These are phyloP conservation scores for Bugulina stolonifera DNA, from an alignment of 2,888 invertebrate species.

Conservation along the genomic window DNA sequence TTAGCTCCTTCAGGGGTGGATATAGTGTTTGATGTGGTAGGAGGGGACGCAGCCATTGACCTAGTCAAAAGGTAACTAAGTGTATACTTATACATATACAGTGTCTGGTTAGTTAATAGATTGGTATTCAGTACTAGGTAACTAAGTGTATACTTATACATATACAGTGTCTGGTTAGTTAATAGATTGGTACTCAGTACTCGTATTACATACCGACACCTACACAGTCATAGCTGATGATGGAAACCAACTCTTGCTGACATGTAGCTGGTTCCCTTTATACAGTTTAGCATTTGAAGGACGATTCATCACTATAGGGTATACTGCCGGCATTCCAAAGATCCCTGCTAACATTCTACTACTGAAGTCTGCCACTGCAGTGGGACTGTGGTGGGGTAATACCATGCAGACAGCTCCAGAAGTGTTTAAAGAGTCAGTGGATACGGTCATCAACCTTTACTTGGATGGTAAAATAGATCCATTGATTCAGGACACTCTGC, in stretches of 20 bases:
- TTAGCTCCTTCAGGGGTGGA: conserved; percentile 55
- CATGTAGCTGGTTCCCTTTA: conserved; percentile 32
- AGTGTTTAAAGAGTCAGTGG: conserved; percentile 60
- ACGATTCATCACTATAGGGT: conserved; percentile 57
- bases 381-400: conserved; percentile 56
- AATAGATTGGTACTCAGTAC: no score
- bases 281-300: conserved; percentile 59
- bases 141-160: no score
- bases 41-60: conserved; percentile 60
- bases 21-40: conserved; percentile 64
- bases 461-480: conserved; percentile 63
- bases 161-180: no score
- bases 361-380: conserved; percentile 55
- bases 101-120: no score
- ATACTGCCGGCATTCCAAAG: conserved; percentile 56
- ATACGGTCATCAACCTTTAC: conserved; percentile 61
- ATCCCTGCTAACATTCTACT: conserved; percentile 53
- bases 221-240: no score
- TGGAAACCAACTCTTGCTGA: no score
- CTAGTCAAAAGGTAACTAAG: conserved; percentile 61
- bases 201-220: no score
- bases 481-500: conserved; percentile 58
- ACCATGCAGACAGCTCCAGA: conserved; percentile 53
- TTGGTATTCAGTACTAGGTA: no score
- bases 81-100: no score